Conservation (phyloP, 2,888 invertebrate genomes). For the Chrysina gloriosa region DNA sequence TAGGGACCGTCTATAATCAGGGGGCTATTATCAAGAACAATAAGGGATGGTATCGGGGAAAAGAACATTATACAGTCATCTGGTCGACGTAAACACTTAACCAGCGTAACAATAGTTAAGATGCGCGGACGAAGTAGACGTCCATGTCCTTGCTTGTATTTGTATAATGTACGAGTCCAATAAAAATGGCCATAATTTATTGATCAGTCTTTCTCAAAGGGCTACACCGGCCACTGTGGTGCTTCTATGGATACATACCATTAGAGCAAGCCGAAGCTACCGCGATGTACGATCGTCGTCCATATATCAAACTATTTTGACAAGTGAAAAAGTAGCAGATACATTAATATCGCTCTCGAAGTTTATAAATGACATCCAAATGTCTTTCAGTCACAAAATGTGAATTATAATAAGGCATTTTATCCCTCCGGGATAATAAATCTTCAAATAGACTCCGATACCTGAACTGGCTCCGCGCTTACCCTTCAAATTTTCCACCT, state of each 20-base stretch:
- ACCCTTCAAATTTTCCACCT: too few relatives aligned
- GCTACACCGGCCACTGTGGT: conserved; percentile 48
- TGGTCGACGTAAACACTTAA: background rate
- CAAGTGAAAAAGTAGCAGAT: conserved; percentile 58
- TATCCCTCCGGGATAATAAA: conserved; percentile 16
- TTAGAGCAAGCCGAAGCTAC: conserved; percentile 58
- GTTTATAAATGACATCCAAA: conserved; percentile 56
- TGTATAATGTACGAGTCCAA: background rate
- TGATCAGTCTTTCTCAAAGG: conserved; percentile 43
- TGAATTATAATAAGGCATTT: conserved; percentile 47
- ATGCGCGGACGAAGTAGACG: too few relatives aligned
- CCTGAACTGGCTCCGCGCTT: too few relatives aligned
- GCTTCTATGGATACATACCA: conserved; percentile 56
- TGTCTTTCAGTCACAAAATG: conserved; percentile 49
- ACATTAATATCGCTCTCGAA: conserved; percentile 57
- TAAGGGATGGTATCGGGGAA: background rate
- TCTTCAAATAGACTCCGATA: conserved; percentile 16
- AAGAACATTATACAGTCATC: too few relatives aligned
- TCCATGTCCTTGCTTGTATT: background rate
- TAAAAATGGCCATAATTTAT: conserved; percentile 35
- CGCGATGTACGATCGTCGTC: conserved; percentile 56
- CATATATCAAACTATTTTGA: conserved; percentile 60
- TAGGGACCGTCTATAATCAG: background rate
- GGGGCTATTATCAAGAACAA: conserved; percentile 1
- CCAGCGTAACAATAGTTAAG: background rate